Evolutionary conservation across 2,797 vertebrate genomes (phyloP).

Genomic region (Labeo calbasu): DNA sequence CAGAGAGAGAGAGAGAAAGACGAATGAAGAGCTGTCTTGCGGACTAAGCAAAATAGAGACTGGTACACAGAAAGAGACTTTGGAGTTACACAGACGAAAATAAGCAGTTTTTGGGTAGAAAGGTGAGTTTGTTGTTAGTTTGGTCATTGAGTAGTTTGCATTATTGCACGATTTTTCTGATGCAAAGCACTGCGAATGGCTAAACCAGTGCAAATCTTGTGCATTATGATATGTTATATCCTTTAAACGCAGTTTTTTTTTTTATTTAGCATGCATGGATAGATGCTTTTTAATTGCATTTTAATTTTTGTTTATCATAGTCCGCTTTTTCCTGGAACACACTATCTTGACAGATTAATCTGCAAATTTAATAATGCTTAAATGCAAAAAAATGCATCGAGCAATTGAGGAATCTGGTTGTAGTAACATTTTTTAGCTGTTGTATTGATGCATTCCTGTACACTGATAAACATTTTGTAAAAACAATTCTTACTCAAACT

Average conservation of each 20-base stretch:
- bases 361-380: neutral
- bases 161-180: no score
- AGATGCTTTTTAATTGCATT: neutral
- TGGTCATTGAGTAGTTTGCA: neutral
- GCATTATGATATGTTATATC: neutral
- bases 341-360: neutral
- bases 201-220: neutral
- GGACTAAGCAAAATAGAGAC: conserved; percentile 63
- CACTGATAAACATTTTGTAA: neutral
- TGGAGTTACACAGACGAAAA: conserved; percentile 55
- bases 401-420: neutral
- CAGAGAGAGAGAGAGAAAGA: conserved; percentile 38
- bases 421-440: neutral
- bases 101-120: conserved; percentile 47
- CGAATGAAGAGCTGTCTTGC: conserved; percentile 52
- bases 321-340: neutral
- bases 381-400: neutral
- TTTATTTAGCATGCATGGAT: neutral
- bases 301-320: neutral
- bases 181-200: neutral
- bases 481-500: neutral
- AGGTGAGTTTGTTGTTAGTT: conserved; percentile 66
- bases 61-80: conserved; percentile 53
- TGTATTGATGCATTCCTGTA: conserved; percentile 3
- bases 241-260: neutral